Evolutionary conservation across 2,797 vertebrate species (phyloP), one percentile per base, ranked within the genome.

Genomic region (Manis crassicaudata): DNA sequence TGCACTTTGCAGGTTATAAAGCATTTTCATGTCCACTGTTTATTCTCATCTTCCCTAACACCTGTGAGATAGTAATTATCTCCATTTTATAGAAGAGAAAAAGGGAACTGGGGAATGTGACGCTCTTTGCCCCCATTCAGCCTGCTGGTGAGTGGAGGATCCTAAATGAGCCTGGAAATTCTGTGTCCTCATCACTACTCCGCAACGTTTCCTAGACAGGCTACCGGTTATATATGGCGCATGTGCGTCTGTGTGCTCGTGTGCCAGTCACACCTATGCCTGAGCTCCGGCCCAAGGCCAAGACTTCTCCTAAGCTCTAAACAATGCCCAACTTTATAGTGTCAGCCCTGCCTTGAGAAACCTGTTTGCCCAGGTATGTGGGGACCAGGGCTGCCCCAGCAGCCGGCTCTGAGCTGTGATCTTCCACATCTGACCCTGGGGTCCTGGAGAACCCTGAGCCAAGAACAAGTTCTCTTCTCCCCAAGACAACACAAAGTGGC

Each of bases 321-420:
- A 60, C 6, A 17, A 60, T 21, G 23, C 21, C 21, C 20, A 3
- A 4, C 43, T 90, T 54, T 76, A 80, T n/a, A 23, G 2, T 16
- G 54, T n/a, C 13, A 5, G 70, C 14, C 65, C 87, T 0, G 9
- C 46, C 46, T 60, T 52, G 52, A 92, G 79, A 94, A 97, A 94
- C 97, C 90, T 62, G 96, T 95, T 96, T 16, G 35, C 29, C 87
- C n/a, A 25, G 93, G 7, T 68, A 1, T 40, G 32, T 40, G 50
- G 35, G 80, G 11, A 65, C 14, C 46, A 9, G 4, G 5, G 35
- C 20, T 32, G 40, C 27, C 6, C 13, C 11, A 16, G 70, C 68
- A 20, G 27, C 43, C 37, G 11, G 10, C 20, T 60, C 32, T 27
- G 70, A 86, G 80, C 54, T 17, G 43, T 3, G 62, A 29, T 52